Conservation (phyloP, 2,113 vertebrate species). For the Gobius niger region DNA sequence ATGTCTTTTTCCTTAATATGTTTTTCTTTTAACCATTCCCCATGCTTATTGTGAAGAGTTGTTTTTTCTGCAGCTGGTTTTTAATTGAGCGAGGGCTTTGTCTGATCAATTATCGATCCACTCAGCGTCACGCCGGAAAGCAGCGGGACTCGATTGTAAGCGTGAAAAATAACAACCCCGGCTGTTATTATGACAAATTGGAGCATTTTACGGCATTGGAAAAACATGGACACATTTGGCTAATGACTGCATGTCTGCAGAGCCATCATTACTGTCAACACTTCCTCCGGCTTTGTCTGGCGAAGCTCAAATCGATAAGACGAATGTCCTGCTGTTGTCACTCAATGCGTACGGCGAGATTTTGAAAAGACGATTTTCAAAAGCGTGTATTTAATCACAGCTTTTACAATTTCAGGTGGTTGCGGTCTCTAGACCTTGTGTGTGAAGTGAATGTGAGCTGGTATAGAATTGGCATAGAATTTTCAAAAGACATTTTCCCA, state of each 20-base stretch:
- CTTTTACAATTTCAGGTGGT: too few relatives aligned
- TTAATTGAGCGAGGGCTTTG: conserved; percentile 12
- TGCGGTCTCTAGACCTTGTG: too few relatives aligned
- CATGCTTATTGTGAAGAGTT: not conserved
- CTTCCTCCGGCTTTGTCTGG: conserved; percentile 1
- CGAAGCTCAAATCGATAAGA: conserved; percentile 56
- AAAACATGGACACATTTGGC: conserved; percentile 37
- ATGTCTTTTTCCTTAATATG: not conserved
- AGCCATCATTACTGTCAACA: conserved; percentile 8
- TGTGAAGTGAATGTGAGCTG: too few relatives aligned
- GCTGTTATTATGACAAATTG: conserved; percentile 44
- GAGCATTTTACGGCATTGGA: conserved; percentile 39
- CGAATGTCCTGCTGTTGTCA: conserved; percentile 33
- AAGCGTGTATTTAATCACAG: too few relatives aligned
- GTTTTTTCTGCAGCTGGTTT: not conserved
- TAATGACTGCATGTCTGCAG: conserved; percentile 19
- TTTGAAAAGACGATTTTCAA: not conserved
- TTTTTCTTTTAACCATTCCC: not conserved
- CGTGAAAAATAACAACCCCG: conserved; percentile 23
- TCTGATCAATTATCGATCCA: conserved; percentile 35
- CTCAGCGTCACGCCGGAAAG: conserved; percentile 11
- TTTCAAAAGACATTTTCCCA: too few relatives aligned
- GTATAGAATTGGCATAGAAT: too few relatives aligned
- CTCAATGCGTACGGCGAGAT: conserved; percentile 27
- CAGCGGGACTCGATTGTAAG: conserved; percentile 15